A percentile compares a stretch with the other conserved stretches of the same genome.
phyloP scores from a whole-genome alignment of 53 echinoderm and acorn worm species.

The Luidia sarsii region DNA sequence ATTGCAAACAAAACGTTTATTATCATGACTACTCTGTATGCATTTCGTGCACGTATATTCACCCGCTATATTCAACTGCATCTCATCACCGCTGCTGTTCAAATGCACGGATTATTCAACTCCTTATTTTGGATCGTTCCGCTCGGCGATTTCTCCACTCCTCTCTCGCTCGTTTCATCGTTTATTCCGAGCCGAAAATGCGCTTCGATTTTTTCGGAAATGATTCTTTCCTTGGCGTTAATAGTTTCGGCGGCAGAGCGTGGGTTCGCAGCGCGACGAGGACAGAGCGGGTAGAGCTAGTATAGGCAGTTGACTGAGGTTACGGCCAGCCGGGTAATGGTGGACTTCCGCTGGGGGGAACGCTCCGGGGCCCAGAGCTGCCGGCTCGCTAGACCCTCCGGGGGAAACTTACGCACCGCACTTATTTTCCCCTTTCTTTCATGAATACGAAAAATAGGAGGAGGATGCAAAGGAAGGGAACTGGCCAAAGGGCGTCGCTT shows the following conservation, averaged over 20 bases:
- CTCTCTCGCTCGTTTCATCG: no score
- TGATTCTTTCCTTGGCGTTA: slow-evolving; percentile 18
- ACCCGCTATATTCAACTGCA: not conserved
- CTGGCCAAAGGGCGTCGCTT: no score
- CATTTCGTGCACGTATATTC: not conserved
- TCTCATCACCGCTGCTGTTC: not conserved
- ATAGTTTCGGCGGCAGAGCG: slow-evolving; percentile 18
- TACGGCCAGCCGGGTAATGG: slow-evolving; percentile 13
- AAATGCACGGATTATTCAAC: slow-evolving; percentile 18
- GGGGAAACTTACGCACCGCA: no score
- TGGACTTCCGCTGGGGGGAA: slow-evolving; percentile 4
- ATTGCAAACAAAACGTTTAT: no score
- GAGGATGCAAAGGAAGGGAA: not conserved
- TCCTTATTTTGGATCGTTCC: not conserved
- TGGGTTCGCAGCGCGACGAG: not conserved
- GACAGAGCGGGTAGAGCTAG: not conserved
- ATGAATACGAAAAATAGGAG: no score
- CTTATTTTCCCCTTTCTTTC: not conserved
- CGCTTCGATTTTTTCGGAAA: slow-evolving; percentile 51
- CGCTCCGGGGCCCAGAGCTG: not conserved
- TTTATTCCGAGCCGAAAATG: not conserved
- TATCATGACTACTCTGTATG: not conserved
- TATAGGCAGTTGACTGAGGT: not conserved
- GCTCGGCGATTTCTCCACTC: not conserved
- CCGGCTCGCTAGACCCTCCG: not conserved